These are phyloP conservation scores for Mimas tiliae DNA, from an alignment of 2,888 invertebrate species.

Conservation along the genomic window DNA sequence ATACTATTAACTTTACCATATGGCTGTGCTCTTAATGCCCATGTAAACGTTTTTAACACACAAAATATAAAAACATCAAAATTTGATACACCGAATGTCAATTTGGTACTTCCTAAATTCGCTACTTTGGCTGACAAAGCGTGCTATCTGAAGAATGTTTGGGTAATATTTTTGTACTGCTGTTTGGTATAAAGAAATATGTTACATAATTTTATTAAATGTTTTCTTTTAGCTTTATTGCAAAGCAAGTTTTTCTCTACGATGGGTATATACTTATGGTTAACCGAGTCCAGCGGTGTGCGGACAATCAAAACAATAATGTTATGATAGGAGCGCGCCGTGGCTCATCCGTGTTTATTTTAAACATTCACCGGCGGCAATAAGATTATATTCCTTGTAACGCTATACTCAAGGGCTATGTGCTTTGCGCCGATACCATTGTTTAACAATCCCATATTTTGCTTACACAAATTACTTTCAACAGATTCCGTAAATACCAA, in stretches of 20 bases:
- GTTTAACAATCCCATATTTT: conserved; percentile 51
- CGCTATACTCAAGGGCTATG: conserved; percentile 55
- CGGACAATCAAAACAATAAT: conserved; percentile 75
- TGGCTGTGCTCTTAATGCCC: too few species aligned
- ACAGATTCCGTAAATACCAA: conserved; percentile 41
- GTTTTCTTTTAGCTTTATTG: background rate
- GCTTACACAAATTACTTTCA: conserved; percentile 50
- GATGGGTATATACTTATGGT: conserved; percentile 6
- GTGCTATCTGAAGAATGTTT: too few species aligned
- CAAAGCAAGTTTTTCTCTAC: conserved; percentile 22
- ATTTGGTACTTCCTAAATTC: too few species aligned
- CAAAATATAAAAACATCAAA: too few species aligned
- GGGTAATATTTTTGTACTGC: too few species aligned
- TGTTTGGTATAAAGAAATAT: too few species aligned
- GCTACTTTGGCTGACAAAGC: too few species aligned
- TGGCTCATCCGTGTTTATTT: conserved; percentile 68
- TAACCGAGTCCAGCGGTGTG: conserved; percentile 46
- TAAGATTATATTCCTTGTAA: conserved; percentile 69
- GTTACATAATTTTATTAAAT: too few species aligned
- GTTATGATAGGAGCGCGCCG: conserved; percentile 74
- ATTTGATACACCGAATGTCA: too few species aligned
- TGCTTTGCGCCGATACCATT: conserved; percentile 52
- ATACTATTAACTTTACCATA: background rate
- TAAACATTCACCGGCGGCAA: conserved; percentile 67
- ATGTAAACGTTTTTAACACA: too few species aligned